Percentiles rank a stretch among this genome's conserved stretches.
phyloP scores from a whole-genome alignment of 2,113 vertebrate species.

The Ramphastos sulfuratus region DNA sequence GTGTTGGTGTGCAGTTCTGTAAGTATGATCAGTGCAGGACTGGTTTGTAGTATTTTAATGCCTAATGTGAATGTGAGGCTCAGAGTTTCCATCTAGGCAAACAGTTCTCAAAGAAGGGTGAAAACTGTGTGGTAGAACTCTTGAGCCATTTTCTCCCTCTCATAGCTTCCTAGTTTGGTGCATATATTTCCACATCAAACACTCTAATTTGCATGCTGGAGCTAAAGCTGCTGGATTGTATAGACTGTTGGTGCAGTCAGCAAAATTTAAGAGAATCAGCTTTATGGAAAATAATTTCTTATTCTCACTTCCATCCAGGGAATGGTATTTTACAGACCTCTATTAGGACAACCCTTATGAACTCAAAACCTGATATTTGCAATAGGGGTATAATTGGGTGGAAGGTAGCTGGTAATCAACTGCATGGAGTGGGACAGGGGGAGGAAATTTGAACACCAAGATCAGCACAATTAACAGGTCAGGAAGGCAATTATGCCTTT shows the following conservation, averaged over 20 bases:
- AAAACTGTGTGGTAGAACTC: not conserved
- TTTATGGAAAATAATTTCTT: not conserved
- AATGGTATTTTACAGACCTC: not conserved
- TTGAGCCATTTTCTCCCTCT: not conserved
- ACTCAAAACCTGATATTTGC: not conserved
- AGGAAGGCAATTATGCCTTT: not conserved
- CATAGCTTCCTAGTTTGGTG: constrained; percentile 30
- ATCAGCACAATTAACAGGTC: not conserved
- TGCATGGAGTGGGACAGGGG: not conserved
- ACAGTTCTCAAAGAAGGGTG: not conserved
- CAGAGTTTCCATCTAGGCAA: not conserved
- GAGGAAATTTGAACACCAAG: not conserved
- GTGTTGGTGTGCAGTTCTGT: not conserved
- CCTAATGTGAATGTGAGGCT: not conserved
- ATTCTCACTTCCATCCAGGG: not conserved
- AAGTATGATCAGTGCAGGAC: not conserved
- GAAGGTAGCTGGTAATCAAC: not conserved
- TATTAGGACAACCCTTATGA: not conserved
- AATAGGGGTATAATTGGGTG: not conserved
- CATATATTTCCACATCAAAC: constrained; percentile 30
- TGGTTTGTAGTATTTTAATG: not conserved
- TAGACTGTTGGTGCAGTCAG: constrained; percentile 15
- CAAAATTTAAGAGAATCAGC: not conserved
- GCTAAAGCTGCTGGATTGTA: not conserved
- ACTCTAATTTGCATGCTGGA: not conserved